A percentile compares a stretch with the other conserved stretches of the same genome.
Evolutionary conservation across 1,140 invertebrate species (phyloP).

Genomic region (Acromyrmex charruanus): DNA sequence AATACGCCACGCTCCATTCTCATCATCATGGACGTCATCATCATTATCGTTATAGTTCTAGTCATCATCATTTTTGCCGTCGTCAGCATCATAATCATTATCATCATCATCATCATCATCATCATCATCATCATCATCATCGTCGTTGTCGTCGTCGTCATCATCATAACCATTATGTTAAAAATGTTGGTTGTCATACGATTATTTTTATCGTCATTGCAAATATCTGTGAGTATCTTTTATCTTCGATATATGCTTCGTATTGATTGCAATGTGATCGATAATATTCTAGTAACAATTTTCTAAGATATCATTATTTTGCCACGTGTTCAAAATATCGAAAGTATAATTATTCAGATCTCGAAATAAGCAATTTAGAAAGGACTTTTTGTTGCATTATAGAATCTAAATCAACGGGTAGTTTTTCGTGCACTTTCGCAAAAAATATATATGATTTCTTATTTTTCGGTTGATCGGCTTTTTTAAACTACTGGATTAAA

Average conservation of each 20-base stretch:
- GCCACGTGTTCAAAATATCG: slow-evolving; percentile 51
- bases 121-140: slow-evolving; percentile 29
- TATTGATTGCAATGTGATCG: not conserved
- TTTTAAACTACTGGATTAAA: not conserved
- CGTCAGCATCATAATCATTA: slow-evolving; percentile 46
- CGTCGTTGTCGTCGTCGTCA: slow-evolving; percentile 44
- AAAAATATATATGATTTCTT: not conserved
- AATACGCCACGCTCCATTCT: slow-evolving; percentile 63
- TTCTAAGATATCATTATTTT: not conserved
- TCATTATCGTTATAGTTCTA: slow-evolving; percentile 63
- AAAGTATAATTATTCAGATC: slow-evolving; percentile 55
- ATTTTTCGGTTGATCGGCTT: not conserved
- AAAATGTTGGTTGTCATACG: slow-evolving; percentile 30
- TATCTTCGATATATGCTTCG: slow-evolving; percentile 16
- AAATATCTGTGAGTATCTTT: not conserved
- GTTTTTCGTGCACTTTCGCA: not conserved
- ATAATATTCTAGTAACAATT: slow-evolving; percentile 6
- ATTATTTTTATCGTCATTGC: slow-evolving; percentile 62
- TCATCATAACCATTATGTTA: slow-evolving; percentile 66
- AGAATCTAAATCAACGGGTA: not conserved
- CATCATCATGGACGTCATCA: slow-evolving; percentile 68
- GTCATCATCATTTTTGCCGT: slow-evolving; percentile 68
- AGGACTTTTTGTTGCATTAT: slow-evolving; percentile 59
- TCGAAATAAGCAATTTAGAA: slow-evolving; percentile 72
- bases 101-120: slow-evolving; percentile 58